Evolutionary conservation across 2,113 vertebrate species (phyloP), one percentile per base, ranked within the genome.

Genomic region (Mus spicilegus): DNA sequence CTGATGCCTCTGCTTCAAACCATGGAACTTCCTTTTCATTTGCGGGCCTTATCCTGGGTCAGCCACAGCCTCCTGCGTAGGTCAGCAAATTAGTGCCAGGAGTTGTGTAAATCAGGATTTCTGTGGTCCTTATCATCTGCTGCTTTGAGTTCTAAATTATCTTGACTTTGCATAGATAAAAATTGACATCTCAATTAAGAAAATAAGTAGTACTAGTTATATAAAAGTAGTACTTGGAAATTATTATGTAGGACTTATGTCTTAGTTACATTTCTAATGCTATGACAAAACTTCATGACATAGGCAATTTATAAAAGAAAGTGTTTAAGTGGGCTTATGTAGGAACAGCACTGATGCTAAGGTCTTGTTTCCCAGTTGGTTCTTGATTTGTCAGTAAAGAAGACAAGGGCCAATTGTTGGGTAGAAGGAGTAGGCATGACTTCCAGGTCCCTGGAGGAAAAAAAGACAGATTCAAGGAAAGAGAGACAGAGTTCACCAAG

Each of bases 191-290:
- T 89, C 36, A 30, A 13, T 82, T 87, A 90, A 69, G 56, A 86
- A 93, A 90, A 6, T 20, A 95, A 90, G 46, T 84, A 80, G 49
- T 82, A 73, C 61, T 85, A 67, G 26, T 39, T 67, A 65, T 19
- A 69, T 30, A 54, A 95, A 87, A 94, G 12, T 54, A 93, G 76
- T 85, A 89, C 39, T 51, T 85, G 14, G n/a, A 91, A 80, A n/a
- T 39, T 17, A 58, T 51, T 39, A 28, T 9, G n/a, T 30, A 81
- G 19, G 22, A 81, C 20, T 56, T 24, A 10, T 24, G 36, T 36
- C 77, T n/a, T 56, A 81, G 51, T 33, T 78, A 36, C 30, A 54
- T 80, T 54, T 54, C 10, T 36, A 54, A 51, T 36, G 30, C 30
- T 78, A 30, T 78, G 77, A 36, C 30, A 54, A 80, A 80, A 36